Conservation (phyloP, 2,888 invertebrate species). For the Campopleginae sp. region DNA sequence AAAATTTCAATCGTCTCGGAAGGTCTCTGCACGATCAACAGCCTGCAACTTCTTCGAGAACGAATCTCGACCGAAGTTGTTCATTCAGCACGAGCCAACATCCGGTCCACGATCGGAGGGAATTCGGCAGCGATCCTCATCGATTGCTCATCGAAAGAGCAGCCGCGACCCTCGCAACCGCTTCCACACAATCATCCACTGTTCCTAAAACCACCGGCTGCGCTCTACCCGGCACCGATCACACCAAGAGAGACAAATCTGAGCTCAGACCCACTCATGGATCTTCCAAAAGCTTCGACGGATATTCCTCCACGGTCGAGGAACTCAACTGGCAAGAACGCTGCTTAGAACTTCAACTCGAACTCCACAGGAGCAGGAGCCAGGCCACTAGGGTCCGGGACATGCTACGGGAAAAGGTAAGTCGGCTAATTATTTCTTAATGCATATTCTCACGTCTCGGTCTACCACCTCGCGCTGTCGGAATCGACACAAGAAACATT, state of each 20-base stretch:
- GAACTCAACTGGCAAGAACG: conserved; percentile 95
- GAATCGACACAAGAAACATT: too few species aligned
- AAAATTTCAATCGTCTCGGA: conserved; percentile 58
- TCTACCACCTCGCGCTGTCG: too few species aligned
- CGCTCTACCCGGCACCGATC: conserved; percentile 70
- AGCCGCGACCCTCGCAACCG: conserved; percentile 44
- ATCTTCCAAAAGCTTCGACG: conserved; percentile 81
- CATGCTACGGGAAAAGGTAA: conserved; percentile 95
- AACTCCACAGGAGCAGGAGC: conserved; percentile 93
- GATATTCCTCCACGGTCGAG: conserved; percentile 80
- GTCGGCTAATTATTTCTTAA: conserved; percentile 71
- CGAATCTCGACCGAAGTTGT: conserved; percentile 75
- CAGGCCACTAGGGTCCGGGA: conserved; percentile 95
- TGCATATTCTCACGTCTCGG: background rate
- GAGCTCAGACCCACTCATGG: conserved; percentile 74
- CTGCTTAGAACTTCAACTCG: conserved; percentile 93
- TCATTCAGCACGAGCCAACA: conserved; percentile 75
- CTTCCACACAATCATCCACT: background rate
- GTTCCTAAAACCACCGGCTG: conserved; percentile 16
- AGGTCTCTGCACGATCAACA: conserved; percentile 58
- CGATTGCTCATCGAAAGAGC: conserved; percentile 72
- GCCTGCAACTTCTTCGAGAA: conserved; percentile 69
- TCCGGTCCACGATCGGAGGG: conserved; percentile 43
- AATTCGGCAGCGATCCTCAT: conserved; percentile 52
- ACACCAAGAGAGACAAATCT: conserved; percentile 82